Evolutionary conservation across 2,113 vertebrate species (phyloP), one percentile per base, ranked within the genome.

Genomic region (Bubalus kerabau): DNA sequence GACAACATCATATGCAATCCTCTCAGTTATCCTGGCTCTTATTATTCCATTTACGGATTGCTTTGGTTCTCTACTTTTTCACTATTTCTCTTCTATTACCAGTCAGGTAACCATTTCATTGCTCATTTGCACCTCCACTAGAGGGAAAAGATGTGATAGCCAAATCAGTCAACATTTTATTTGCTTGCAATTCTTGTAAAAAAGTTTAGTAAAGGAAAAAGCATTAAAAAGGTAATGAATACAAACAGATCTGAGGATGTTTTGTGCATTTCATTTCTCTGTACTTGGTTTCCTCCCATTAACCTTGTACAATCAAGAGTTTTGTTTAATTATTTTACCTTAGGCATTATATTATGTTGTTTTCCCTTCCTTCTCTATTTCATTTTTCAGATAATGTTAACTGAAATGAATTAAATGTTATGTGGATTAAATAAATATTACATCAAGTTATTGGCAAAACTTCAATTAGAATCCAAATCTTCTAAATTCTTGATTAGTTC

Each of bases 171-270:
- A 87, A 81, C 48, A 94, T 95, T 95, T 94, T 92, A 94, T 90
- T 94, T 97, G 40, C 30, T 92, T 95, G n/a, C 43, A 97, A 81
- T 23, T 92, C 74, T 88, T 94, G 5, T 91, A 78, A 97, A 71
- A 92, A 96, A 92, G 40, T 94, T 90, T 92, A 88, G 54, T 59
- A 81, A 81, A 11, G 6, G 19, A 67, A 89, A 92, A 89, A 90
- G 4, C 21, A 87, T 87, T 24, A 54, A 90, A 89, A 74, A 67
- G 43, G 14, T 67, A 82, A 92, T 48, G 43, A 96, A 59, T 59
- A n/a, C 12, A 88, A 21, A 78, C 88, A 94, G 12, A 85, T 67
- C 8, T 57, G 43, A 36, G 26, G 54, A 88, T 96, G 28, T 43
- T 96, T 36, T 52, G 8, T 86, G 17, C 19, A 78, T 94, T 97